Percentiles rank a stretch among this genome's conserved stretches.
phyloP scores from a whole-genome alignment of 1,140 invertebrate species.

The Agrypnia vestita region DNA sequence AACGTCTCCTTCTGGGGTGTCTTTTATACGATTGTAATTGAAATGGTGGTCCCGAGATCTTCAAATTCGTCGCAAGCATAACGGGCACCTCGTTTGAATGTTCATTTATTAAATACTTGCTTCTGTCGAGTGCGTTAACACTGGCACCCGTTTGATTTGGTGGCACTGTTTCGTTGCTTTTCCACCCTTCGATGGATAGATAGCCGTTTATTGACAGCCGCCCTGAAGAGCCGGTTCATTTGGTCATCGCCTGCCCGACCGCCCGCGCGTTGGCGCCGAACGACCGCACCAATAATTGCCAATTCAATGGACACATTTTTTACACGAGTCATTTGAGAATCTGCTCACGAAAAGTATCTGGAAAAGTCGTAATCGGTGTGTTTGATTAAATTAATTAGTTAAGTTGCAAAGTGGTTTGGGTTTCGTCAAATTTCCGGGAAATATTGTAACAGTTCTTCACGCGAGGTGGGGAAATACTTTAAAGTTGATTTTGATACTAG shows the following conservation, averaged over 20 bases:
- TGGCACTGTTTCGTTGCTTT: slow-evolving; percentile 7
- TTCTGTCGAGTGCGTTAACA: background rate
- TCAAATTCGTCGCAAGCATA: background rate
- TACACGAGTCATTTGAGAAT: too few species aligned
- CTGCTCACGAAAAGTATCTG: too few species aligned
- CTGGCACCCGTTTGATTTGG: background rate
- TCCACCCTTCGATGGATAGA: slow-evolving; percentile 9
- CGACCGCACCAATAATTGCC: background rate
- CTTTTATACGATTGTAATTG: slow-evolving; percentile 1
- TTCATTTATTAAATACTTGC: background rate
- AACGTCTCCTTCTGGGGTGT: background rate
- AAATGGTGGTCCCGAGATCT: background rate
- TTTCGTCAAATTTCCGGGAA: too few species aligned
- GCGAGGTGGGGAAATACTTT: too few species aligned
- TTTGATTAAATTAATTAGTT: too few species aligned
- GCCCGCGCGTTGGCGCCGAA: background rate
- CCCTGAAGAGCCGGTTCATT: slow-evolving; percentile 9
- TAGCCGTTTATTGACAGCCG: slow-evolving; percentile 28
- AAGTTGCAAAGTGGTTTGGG: too few species aligned
- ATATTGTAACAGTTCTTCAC: too few species aligned
- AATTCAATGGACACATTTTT: background rate
- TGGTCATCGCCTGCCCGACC: slow-evolving; percentile 16
- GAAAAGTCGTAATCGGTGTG: too few species aligned
- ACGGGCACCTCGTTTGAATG: background rate
- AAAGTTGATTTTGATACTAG: too few species aligned